phyloP scores from a whole-genome alignment of 2,888 invertebrate species.

The Philonicus albiceps region DNA sequence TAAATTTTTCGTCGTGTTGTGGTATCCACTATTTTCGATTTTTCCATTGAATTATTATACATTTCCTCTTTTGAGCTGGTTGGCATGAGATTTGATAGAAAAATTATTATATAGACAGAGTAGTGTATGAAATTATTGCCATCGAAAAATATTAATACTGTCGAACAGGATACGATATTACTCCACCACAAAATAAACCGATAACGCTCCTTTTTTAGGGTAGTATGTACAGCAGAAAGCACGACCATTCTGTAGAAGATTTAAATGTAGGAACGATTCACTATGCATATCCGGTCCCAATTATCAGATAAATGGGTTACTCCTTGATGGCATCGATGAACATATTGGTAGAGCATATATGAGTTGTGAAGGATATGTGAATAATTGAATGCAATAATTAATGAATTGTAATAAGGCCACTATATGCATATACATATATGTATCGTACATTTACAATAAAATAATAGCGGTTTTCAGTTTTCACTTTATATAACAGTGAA shows the following conservation, averaged over 20 bases:
- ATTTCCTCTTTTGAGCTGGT: background rate
- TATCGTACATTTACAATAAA: background rate
- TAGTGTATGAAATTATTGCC: background rate
- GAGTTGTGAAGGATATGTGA: background rate
- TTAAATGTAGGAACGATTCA: background rate
- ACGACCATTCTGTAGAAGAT: background rate
- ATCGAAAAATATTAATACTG: background rate
- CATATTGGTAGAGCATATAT: background rate
- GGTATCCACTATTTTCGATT: background rate
- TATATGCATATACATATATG: background rate
- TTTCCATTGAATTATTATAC: background rate
- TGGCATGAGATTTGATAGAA: background rate
- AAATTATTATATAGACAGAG: background rate
- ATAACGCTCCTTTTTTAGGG: background rate
- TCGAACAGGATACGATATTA: background rate
- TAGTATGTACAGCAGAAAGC: background rate
- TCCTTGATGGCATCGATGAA: background rate
- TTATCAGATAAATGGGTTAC: background rate
- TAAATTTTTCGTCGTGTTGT: background rate
- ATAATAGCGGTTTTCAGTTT: background rate
- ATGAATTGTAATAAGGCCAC: background rate
- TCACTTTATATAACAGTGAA: background rate
- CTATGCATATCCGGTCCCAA: background rate
- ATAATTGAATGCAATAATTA: background rate
- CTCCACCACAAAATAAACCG: background rate